Evolutionary conservation across 1,140 invertebrate species (phyloP), one percentile per base, ranked within the genome.

Genomic region (Bombyx mandarina): DNA sequence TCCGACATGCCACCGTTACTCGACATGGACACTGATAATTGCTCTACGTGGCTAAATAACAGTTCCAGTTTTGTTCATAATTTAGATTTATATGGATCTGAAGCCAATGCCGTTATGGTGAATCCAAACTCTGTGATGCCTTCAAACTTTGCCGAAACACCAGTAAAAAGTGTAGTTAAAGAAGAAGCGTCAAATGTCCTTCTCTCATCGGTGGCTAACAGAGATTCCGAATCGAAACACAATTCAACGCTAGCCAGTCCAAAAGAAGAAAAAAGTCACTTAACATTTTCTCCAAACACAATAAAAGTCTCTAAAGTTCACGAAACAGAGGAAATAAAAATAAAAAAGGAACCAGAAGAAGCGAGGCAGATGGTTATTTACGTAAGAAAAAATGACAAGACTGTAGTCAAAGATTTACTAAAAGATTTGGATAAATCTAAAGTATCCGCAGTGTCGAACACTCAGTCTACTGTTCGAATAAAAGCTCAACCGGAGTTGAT

Each of bases 41-140:
- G 89, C 0, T 88, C 71, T 69, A 91, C 65, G 85, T 90, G 78
- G 89, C 88, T 78, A 68, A 89, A 77, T 45, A 88, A 83, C 60
- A 84, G 85, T 10, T 92, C 91, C 43, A 90, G 89, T 79, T 92
- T 92, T 63, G 92, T 91, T 75, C 92, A 92, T 66, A 93, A 92
- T 66, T 82, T 93, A 58, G 94, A 95, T 75, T 90, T 94, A 61
- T 92, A 90, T 69, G 92, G 92, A 1, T 91, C 92, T 35, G 92
- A 94, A 63, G 91, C 91, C 1, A 91, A 93, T 3, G 91, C 92
- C 18, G 89, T 92, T 46, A 93, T 93, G 91, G 93, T 96, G 3
- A 94, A 95, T 82, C 94, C 94, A 1, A 94, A 93, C 67, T 93
- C 93, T 42, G 90, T 92, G 6, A 92, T 92, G 88, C 91, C 91